Evolutionary conservation across 2,888 invertebrate species (phyloP).

Genomic region (Nomada goodeniana): DNA sequence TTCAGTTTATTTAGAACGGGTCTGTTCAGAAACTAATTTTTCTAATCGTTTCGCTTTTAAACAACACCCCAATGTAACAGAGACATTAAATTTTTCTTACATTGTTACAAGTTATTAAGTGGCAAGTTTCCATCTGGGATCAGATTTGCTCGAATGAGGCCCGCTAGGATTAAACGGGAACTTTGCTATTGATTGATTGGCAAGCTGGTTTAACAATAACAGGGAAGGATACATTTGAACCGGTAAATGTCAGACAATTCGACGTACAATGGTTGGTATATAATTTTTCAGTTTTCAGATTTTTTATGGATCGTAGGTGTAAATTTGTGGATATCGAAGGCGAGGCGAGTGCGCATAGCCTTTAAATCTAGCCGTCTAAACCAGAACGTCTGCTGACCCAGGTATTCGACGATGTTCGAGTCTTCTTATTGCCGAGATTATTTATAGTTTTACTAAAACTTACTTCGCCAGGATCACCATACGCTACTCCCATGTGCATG

Average conservation of each 20-base stretch:
- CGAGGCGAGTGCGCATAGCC: neutral
- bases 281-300: neutral
- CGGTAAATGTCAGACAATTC: neutral
- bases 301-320: neutral
- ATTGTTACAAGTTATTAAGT: no score
- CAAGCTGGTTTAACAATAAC: no score
- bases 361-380: slow-evolving; percentile 49
- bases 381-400: slow-evolving; percentile 65
- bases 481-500: slow-evolving; percentile 60
- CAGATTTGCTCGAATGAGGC: no score
- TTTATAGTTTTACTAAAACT: slow-evolving; percentile 73
- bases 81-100: no score
- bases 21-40: no score
- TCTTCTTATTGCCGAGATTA: slow-evolving; percentile 66
- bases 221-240: no score
- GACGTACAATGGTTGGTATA: no score
- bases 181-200: neutral
- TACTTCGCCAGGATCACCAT: slow-evolving; percentile 68
- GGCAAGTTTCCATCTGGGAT: no score
- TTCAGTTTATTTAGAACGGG: no score
- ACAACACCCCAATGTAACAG: no score
- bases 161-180: no score
- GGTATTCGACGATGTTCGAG: slow-evolving; percentile 58
- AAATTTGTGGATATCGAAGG: slow-evolving; percentile 4
- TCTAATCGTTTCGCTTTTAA: no score